Conservation (phyloP, 23 tunicate genomes). For the Clavelina lepadiformis region DNA sequence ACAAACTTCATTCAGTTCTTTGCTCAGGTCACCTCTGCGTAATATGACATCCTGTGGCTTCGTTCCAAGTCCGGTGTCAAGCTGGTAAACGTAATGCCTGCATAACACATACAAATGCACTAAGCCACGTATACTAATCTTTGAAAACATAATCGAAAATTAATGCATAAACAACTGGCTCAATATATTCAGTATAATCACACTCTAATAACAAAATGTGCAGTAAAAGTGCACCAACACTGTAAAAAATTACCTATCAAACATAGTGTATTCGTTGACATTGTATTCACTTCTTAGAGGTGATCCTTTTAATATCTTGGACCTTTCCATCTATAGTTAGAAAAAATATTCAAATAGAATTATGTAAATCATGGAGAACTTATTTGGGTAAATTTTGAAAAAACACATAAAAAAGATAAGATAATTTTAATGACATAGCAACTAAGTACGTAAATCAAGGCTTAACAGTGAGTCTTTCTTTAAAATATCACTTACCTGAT, state of each 20-base stretch:
- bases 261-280: slow-evolving; percentile 43
- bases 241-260: slow-evolving; percentile 31
- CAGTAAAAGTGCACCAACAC: not conserved
- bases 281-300: slow-evolving; percentile 47
- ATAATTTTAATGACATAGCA: not conserved
- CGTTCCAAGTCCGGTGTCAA: slow-evolving; percentile 12
- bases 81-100: slow-evolving; percentile 14
- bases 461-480: too few species aligned
- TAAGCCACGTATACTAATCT: not conserved
- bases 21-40: not conserved
- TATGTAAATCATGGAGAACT: too few species aligned
- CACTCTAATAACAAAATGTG: not conserved
- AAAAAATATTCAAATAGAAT: slow-evolving; percentile 2
- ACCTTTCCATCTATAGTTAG: slow-evolving; percentile 33
- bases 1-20: slow-evolving; percentile 27
- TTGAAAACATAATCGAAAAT: too few species aligned
- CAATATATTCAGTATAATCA: too few species aligned
- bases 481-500: slow-evolving; percentile 7
- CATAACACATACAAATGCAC: not conserved
- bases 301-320: slow-evolving; percentile 23
- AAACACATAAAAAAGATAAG: not conserved
- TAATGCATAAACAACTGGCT: too few species aligned
- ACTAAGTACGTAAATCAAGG: too few species aligned
- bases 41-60: slow-evolving; percentile 9
- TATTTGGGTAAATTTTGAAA: not conserved